Base-by-base conservation (phyloP, 2,888 invertebrate genomes). In the Lasioglossum lativentre region DNA sequence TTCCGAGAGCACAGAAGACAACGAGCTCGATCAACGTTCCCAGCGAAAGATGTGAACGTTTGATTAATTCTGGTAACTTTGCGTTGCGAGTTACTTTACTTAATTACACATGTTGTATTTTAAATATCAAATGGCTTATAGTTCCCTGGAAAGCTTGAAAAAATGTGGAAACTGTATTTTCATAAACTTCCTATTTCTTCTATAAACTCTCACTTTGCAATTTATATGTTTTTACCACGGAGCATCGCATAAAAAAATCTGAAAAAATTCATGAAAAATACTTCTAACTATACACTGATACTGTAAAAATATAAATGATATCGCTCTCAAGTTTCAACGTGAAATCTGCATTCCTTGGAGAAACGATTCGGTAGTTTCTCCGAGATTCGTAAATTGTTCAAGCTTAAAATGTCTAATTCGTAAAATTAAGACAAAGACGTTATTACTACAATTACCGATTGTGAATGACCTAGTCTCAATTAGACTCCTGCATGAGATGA, bases 1-100 rank as follows among this genome's bases (percentile, higher is more conserved):
- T 76, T 82, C 73, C 74, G 74, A 56, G 42, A 34, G 72, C 38
- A 14, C 45, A 19, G 66, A 45, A 59, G 71, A 75, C 66, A 73
- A 70, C 70, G 47, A 34, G 56, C 73, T 30, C 34, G 66, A 30
- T 66, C 34, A 66, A 30, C 27, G n/a, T 59, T n/a, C 23, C 56
- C 14, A 42, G 42, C 42, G 52, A 52, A 23, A 52, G 52, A 19
- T 8, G 8, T 23, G 52, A 47, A 47, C 47, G 23, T 52, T 23
- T 23, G 52, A 52, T 23, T 23, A 52, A 52, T 52, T 52, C 52
- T 52, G 23, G 23, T 8, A 52, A 52, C 3, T 52, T 23, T 8
- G 23, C 42, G 34, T 34, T 3, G 34, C 34, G 4, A 38, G 38
- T 38, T 38, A 38, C 38, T 3, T 38, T 38, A 6, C 38, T 38